phyloP scores from a whole-genome alignment of 2,113 vertebrate species.

The Mungos mungo region DNA sequence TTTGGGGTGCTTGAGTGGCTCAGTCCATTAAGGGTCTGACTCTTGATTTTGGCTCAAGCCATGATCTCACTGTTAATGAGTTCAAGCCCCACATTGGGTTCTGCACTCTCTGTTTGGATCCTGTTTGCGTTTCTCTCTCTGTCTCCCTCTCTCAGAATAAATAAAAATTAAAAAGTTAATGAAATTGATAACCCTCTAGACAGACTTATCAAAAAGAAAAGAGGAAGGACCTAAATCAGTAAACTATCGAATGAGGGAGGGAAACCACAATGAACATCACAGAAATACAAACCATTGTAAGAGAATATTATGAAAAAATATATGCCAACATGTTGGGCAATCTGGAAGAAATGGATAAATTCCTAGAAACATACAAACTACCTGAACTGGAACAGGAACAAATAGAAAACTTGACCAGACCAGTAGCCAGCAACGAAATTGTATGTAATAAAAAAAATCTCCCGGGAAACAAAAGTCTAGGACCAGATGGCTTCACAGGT shows the following conservation, averaged over 20 bases:
- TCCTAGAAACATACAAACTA: not conserved
- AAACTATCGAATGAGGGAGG: not conserved
- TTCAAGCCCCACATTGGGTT: no score
- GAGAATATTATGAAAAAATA: not conserved
- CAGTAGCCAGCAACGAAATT: not conserved
- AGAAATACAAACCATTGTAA: not conserved
- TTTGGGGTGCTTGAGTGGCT: no score
- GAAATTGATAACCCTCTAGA: not conserved
- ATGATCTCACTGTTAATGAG: no score
- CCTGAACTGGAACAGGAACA: not conserved
- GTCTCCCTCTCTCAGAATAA: no score
- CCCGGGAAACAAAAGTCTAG: not conserved
- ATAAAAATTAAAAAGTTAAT: not conserved
- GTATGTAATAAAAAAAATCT: not conserved
- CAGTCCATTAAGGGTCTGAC: no score
- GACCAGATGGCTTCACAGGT: not conserved
- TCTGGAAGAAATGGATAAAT: not conserved
- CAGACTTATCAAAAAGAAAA: not conserved
- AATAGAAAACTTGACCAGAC: not conserved
- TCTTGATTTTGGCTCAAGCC: no score
- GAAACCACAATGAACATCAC: not conserved
- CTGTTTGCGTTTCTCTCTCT: no score
- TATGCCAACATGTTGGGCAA: not conserved
- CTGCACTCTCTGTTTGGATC: no score
- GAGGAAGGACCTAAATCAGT: not conserved